Conservation (phyloP, 2,888 invertebrate species). For the Mantis religiosa region DNA sequence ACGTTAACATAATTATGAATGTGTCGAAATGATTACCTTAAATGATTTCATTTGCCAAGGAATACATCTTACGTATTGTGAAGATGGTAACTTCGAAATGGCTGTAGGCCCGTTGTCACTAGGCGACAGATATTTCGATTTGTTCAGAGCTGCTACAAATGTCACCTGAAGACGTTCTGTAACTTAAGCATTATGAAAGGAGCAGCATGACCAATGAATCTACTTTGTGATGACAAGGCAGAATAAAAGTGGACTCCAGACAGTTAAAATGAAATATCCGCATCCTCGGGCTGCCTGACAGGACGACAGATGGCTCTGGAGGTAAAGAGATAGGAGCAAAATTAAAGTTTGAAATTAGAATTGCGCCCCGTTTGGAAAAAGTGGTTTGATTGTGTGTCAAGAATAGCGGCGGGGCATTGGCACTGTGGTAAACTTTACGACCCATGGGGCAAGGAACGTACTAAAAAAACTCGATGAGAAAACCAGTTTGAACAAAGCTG, state of each 20-base stretch:
- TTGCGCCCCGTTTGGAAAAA: background rate
- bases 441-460: background rate
- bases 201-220: background rate
- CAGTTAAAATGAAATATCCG: background rate
- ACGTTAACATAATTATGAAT: too few relatives aligned
- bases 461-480: background rate
- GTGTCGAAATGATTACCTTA: too few relatives aligned
- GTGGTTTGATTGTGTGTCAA: background rate
- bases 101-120: too few relatives aligned
- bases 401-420: background rate
- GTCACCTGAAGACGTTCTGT: background rate
- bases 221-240: background rate
- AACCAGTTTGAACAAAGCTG: background rate
- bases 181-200: background rate
- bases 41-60: too few relatives aligned
- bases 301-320: background rate
- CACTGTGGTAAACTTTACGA: background rate
- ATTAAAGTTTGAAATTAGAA: background rate
- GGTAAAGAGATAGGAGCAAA: background rate
- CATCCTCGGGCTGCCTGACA: background rate
- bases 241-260: background rate
- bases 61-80: too few relatives aligned
- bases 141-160: background rate
- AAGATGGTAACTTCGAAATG: too few relatives aligned
- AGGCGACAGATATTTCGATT: too few relatives aligned